Base-by-base conservation (phyloP, 2,113 vertebrate genomes). In the Chroicocephalus ridibundus region DNA sequence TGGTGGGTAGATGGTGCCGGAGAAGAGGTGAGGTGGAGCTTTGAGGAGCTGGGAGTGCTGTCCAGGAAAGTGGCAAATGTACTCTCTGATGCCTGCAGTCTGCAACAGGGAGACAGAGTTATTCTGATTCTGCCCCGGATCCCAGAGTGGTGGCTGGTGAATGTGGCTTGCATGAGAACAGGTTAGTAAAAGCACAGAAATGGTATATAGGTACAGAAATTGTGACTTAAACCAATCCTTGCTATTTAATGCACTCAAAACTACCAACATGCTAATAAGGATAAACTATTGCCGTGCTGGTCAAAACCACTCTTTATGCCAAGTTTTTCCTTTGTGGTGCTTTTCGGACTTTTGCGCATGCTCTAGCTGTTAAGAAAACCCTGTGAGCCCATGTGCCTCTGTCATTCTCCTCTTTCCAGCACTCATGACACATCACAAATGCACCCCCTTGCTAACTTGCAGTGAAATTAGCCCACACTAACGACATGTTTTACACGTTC, bases 71-170 rank as follows among this genome's bases (percentile, higher is more conserved):
- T 97, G 7, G 98, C 99, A 55, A 98, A 98, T 44, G 92, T 98
- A 46, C 97, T 99, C 38, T 97, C 90, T 60, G 97, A 97, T 77
- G 96, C 91, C 70, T 99, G 99, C 42, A 36, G 93, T 61, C 87
- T 99, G 55, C 94, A 92, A 58, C 97, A 29, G 58, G 98, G 98
- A 88, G 99, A 99, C 88, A 83, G 98, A 42, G 97, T 98, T 52
- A 96, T 99, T 61, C 82, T 98, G 26, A 96, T 99, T 80, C 96
- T 99, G 38, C 98, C 98, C 46, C 94, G 97, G 60, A 77, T 98
- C 34, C 98, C 98, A 2, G 98, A 98, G 93, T 99, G 98, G 98
- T 99, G 98, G 98, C 98, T 99, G 82, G 91, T 98, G 54, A 99
- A 98, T 34, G 86, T 99, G 61, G 98, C 98, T 42, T 99, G 98